phyloP scores from a whole-genome alignment of 2,113 vertebrate genomes.

The Piliocolobus tephrosceles region DNA sequence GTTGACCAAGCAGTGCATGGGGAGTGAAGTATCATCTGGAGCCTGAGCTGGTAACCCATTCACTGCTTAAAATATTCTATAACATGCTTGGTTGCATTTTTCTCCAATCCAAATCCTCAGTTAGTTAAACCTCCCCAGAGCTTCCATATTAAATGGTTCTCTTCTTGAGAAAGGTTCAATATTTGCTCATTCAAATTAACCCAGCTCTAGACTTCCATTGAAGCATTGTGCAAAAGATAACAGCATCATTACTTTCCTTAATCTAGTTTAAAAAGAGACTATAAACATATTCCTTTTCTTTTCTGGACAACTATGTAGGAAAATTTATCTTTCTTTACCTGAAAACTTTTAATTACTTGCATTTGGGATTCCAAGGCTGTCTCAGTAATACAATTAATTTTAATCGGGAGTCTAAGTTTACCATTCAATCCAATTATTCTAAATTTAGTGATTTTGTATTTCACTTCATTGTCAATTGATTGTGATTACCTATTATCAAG shows the following conservation, averaged over 20 bases:
- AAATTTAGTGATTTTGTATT: constrained; percentile 82
- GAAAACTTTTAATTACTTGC: constrained; percentile 76
- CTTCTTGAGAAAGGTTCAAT: constrained; percentile 34
- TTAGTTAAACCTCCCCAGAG: constrained; percentile 38
- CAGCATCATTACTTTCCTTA: not conserved
- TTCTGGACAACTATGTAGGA: not conserved
- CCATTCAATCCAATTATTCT: constrained; percentile 78
- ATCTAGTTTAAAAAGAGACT: constrained; percentile 21
- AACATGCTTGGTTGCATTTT: constrained; percentile 11
- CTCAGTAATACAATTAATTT: constrained; percentile 78
- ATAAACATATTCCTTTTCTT: not conserved
- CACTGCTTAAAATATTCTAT: not conserved
- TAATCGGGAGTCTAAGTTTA: constrained; percentile 73
- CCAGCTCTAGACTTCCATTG: not conserved
- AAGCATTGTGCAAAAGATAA: constrained; percentile 36
- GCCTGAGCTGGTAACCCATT: not conserved
- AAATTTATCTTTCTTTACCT: constrained; percentile 73
- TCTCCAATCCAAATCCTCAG: constrained; percentile 26
- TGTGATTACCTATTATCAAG: constrained; percentile 82
- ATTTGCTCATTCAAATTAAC: constrained; percentile 72
- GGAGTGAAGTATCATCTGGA: not conserved
- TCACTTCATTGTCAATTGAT: constrained; percentile 82
- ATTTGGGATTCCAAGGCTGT: constrained; percentile 70
- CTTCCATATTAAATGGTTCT: constrained; percentile 54
- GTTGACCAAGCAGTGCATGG: not conserved